A percentile compares a stretch with the other conserved stretches of the same genome.
phyloP scores from a whole-genome alignment of 2,888 invertebrate species.

The Tetrapedia diversipes region DNA sequence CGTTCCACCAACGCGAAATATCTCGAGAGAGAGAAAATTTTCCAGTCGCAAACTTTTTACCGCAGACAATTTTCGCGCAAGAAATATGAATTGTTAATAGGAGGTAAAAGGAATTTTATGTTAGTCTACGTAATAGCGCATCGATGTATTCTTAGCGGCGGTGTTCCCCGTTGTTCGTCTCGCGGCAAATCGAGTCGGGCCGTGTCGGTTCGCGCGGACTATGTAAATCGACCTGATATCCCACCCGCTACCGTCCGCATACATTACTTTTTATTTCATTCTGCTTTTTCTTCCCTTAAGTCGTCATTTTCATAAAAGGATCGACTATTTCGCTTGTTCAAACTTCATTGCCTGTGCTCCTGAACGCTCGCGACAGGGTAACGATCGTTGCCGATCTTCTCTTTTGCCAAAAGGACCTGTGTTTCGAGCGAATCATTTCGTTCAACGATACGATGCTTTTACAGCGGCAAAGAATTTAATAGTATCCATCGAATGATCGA shows the following conservation, averaged over 20 bases:
- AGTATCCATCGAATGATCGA: slow-evolving; percentile 77
- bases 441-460: neutral
- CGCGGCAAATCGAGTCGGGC: slow-evolving; percentile 38
- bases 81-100: slow-evolving; percentile 82
- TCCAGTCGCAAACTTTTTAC: slow-evolving; percentile 79
- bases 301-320: slow-evolving; percentile 80
- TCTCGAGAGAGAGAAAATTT: slow-evolving; percentile 65
- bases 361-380: neutral
- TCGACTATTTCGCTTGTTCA: slow-evolving; percentile 61
- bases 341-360: slow-evolving; percentile 43
- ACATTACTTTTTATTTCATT: slow-evolving; percentile 81
- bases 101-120: slow-evolving; percentile 82
- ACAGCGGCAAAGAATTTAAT: slow-evolving; percentile 74
- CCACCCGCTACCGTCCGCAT: slow-evolving; percentile 72
- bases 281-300: slow-evolving; percentile 75
- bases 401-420: neutral
- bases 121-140: slow-evolving; percentile 78
- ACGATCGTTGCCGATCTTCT: neutral
- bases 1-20: neutral
- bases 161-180: slow-evolving; percentile 53
- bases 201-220: slow-evolving; percentile 55
- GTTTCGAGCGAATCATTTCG: neutral
- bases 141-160: slow-evolving; percentile 76
- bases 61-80: slow-evolving; percentile 76
- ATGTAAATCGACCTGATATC: slow-evolving; percentile 74